Evolutionary conservation across 1,140 invertebrate species (phyloP).

Genomic region (Rhizoglyphus robini): DNA sequence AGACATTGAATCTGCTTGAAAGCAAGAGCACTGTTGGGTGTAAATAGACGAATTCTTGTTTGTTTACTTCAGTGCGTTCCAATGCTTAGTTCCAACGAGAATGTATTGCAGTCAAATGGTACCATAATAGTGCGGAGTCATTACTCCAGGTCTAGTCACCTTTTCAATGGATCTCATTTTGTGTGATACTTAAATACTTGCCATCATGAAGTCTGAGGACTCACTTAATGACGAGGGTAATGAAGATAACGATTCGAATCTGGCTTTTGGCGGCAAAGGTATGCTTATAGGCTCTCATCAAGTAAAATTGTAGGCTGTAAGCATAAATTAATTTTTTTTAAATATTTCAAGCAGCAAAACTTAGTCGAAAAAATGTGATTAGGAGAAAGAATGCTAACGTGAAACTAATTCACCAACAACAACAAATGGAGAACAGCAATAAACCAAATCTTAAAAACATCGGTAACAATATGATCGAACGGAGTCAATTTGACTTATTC

Average conservation of each 20-base stretch:
- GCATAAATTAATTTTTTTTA: no score
- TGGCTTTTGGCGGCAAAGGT: slow-evolving; percentile 10
- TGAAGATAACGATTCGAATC: neutral
- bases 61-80: neutral
- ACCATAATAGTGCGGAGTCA: no score
- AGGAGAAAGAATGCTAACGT: slow-evolving; percentile 4
- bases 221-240: neutral
- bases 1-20: no score
- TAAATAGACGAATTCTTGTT: neutral
- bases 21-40: neutral
- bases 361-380: neutral
- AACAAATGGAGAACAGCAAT: neutral
- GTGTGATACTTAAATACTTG: neutral
- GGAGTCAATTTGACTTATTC: no score
- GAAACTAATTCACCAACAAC: neutral
- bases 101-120: neutral
- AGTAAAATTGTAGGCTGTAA: no score
- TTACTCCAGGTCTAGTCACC: neutral
- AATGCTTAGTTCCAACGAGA: neutral
- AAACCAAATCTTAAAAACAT: neutral
- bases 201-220: neutral
- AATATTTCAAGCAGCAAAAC: no score
- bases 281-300: neutral
- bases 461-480: no score
- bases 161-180: neutral